Percentiles rank a stretch among this genome's conserved stretches.
These are phyloP conservation scores for Patiria miniata DNA, from an alignment of 35 echinoderm and acorn worm genomes.

Conservation along the genomic window DNA sequence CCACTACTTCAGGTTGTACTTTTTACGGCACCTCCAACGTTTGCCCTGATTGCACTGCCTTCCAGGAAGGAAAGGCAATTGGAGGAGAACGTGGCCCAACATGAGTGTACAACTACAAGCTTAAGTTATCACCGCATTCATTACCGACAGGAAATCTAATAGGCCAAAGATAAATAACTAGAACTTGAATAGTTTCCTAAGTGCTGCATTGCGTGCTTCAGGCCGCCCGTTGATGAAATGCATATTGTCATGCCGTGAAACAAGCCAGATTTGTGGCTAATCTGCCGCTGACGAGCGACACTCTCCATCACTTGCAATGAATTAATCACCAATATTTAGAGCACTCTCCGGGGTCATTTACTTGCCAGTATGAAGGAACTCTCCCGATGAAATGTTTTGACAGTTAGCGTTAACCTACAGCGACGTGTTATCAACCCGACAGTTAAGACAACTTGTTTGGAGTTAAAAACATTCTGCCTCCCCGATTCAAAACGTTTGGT, in stretches of 20 bases:
- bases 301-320: neutral
- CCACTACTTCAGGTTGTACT: too few relatives aligned
- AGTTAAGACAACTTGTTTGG: too few relatives aligned
- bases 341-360: too few relatives aligned
- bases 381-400: too few relatives aligned
- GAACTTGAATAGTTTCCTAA: slow-evolving; percentile 31
- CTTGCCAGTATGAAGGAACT: too few relatives aligned
- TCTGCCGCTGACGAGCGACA: slow-evolving; percentile 10
- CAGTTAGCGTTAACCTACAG: too few relatives aligned
- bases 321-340: slow-evolving; percentile 7
- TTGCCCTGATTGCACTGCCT: neutral
- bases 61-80: neutral
- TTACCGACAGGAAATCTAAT: slow-evolving; percentile 10
- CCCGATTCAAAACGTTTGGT: too few relatives aligned
- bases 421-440: too few relatives aligned
- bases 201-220: slow-evolving; percentile 14
- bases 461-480: too few relatives aligned
- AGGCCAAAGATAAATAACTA: slow-evolving; percentile 23
- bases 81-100: neutral
- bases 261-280: slow-evolving; percentile 13
- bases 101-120: slow-evolving; percentile 8
- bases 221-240: neutral
- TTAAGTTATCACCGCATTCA: neutral
- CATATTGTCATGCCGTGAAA: neutral
- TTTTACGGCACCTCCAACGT: neutral